Conservation (phyloP, 2,113 vertebrate species). For the Oryzias woworae region DNA sequence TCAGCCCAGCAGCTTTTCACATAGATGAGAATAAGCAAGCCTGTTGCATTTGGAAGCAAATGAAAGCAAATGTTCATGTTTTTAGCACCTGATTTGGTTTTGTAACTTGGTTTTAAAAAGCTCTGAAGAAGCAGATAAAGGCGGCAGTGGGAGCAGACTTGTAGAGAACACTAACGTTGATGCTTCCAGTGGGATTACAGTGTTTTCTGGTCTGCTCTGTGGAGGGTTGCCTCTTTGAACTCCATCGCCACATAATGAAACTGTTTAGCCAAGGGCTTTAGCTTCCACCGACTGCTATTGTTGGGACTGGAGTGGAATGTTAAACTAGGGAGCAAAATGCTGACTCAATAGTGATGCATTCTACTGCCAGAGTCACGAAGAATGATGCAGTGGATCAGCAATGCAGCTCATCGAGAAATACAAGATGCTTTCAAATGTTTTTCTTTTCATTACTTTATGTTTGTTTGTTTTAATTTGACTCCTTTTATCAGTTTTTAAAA, state of each 20-base stretch:
- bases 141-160: constrained; percentile 1
- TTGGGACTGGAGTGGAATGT: constrained; percentile 6
- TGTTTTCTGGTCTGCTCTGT: not conserved
- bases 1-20: constrained; percentile 10
- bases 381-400: not conserved
- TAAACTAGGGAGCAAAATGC: constrained; percentile 15
- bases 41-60: constrained; percentile 24
- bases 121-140: constrained; percentile 1
- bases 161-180: not conserved
- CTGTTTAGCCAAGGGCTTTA: constrained; percentile 11
- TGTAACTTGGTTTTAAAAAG: constrained; percentile 5
- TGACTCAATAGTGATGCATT: not conserved
- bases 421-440: not conserved
- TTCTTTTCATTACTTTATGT: not conserved
- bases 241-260: not conserved
- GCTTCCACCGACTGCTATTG: constrained; percentile 3
- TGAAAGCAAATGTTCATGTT: not conserved
- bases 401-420: not conserved
- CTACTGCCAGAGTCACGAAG: no score
- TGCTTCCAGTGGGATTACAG: not conserved
- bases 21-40: constrained; percentile 19
- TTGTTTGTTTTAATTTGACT: not conserved
- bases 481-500: no score
- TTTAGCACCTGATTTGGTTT: constrained; percentile 4
- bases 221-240: not conserved